Conservation (phyloP, 1,140 invertebrate species). For the Cyclargus thomasi region DNA sequence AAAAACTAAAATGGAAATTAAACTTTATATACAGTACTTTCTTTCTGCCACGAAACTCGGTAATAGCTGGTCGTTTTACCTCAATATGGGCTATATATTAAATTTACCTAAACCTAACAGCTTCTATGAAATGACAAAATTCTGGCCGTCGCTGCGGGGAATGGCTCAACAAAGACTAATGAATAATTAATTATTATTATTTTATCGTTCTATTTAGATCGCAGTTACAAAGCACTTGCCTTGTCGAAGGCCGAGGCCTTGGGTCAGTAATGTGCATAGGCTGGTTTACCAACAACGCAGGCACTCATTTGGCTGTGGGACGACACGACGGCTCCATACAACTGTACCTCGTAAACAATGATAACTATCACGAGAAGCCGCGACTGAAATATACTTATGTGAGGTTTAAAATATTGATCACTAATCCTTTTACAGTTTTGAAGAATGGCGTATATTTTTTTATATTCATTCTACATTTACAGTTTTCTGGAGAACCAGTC, state of each 20-base stretch:
- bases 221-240: conserved; percentile 43
- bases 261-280: conserved; percentile 58
- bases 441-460: neutral
- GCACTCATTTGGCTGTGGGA: conserved; percentile 51
- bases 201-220: conserved; percentile 36
- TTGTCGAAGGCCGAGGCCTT: conserved; percentile 51
- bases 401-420: conserved; percentile 24
- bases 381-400: conserved; percentile 62
- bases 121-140: too few species aligned
- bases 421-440: too few species aligned
- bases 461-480: conserved; percentile 22
- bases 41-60: too few species aligned
- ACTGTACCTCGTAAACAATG: conserved; percentile 51
- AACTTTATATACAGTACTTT: too few species aligned
- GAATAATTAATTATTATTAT: too few species aligned
- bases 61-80: too few species aligned
- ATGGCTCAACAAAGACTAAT: too few species aligned
- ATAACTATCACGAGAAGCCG: conserved; percentile 53
- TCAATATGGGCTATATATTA: too few species aligned
- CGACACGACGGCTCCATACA: conserved; percentile 65
- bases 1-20: too few species aligned
- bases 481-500: conserved; percentile 68
- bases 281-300: conserved; percentile 44
- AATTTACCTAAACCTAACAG: too few species aligned
- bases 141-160: too few species aligned